These are phyloP conservation scores for Tineola bisselliella DNA, from an alignment of 2,888 invertebrate genomes.

Conservation along the genomic window DNA sequence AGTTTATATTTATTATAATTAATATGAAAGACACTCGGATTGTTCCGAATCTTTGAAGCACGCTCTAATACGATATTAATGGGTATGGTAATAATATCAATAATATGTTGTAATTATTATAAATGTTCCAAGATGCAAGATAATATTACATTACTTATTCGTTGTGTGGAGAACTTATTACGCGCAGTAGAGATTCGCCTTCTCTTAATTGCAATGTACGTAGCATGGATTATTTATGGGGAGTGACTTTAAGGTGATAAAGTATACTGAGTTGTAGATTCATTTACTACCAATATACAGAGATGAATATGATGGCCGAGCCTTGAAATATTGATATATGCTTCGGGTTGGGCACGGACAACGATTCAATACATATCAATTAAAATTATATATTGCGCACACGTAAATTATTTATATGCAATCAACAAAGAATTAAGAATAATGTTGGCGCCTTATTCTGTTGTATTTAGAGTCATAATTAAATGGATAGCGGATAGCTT, in stretches of 20 bases:
- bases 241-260: constrained; percentile 32
- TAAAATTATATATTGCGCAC: constrained; percentile 1
- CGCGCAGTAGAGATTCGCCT: constrained; percentile 34
- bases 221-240: constrained; percentile 25
- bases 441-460: background rate
- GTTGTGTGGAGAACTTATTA: constrained; percentile 23
- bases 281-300: constrained; percentile 29
- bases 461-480: background rate
- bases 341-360: background rate
- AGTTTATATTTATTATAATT: too few relatives aligned
- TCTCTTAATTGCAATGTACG: constrained; percentile 43
- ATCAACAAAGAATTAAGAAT: background rate
- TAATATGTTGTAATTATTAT: constrained; percentile 59
- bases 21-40: too few relatives aligned
- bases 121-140: constrained; percentile 47
- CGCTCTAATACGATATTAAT: constrained; percentile 42
- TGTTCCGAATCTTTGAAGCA: background rate
- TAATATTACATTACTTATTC: constrained; percentile 43
- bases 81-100: constrained; percentile 54
- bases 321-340: constrained; percentile 9
- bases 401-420: background rate
- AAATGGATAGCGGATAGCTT: too few relatives aligned
- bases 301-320: constrained; percentile 16
- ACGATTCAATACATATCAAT: constrained; percentile 4
- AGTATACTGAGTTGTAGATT: constrained; percentile 23